Evolutionary conservation across 2,113 vertebrate species (phyloP), one percentile per base, ranked within the genome.

Genomic region (Orientallactaga bullata): DNA sequence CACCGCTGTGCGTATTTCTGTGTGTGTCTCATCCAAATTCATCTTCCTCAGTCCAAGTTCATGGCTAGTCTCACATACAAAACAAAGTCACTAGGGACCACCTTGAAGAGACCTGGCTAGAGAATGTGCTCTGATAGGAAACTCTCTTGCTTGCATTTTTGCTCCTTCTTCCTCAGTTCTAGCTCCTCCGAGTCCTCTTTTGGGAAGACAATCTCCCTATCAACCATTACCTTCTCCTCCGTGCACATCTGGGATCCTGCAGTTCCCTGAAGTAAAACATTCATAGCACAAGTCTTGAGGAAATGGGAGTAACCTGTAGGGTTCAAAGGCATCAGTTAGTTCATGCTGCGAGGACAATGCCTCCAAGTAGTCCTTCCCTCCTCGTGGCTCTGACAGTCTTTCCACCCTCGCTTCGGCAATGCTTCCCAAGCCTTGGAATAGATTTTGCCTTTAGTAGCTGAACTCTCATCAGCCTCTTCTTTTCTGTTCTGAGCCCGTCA

Each of bases 1-100:
- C 91, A 80, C 76, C 80, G 84, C 58, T 82, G 88, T 37, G 78
- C 95, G 92, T 90, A 35, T 74, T 83, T 26, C 58, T 13, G 32
- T 82, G 15, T 1, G 2, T 1, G 23, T 28, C 9, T 74, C 81
- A 90, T 74, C 9, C 90, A 83, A 90, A 96, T 58, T n/a, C 80
- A 84, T 68, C 5, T 24, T 90, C 68, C 32, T 86, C 0, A 1
- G 69, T 83, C 91, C 71, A 73, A 93, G 28, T 37, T 68, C 3
- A 1, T 8, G 88, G 77, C 8, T 71, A 55, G 18, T 74, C 73
- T 87, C 87, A 97, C 96, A 74, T 23, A 76, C 13, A 61, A 37
- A 96, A 90, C 69, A 30, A 85, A 79, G 2, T 28, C n/a, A 51
- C 39, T 7, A 71, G 51, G 73, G 7, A n/a, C 63, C 58, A 60